These are phyloP conservation scores for Hydriomena furcata DNA, from an alignment of 2,888 invertebrate genomes.

Conservation along the genomic window DNA sequence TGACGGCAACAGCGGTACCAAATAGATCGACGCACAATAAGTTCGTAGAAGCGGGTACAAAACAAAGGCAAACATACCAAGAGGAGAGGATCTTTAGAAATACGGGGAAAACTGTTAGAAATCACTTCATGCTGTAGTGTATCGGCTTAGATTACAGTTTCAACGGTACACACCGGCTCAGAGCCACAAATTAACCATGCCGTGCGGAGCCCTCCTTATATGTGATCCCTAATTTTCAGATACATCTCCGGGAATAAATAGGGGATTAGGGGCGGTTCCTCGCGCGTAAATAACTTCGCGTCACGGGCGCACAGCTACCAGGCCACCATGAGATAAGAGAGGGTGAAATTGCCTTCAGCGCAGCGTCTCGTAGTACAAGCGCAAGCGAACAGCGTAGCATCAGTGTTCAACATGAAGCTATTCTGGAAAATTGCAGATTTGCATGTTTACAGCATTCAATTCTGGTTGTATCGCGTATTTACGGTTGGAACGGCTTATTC, in stretches of 20 bases:
- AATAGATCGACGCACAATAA: constrained; percentile 33
- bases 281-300: constrained; percentile 80
- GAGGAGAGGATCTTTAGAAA: constrained; percentile 19
- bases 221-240: constrained; percentile 83
- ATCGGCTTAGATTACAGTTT: constrained; percentile 14
- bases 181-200: constrained; percentile 74
- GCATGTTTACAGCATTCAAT: constrained; percentile 38
- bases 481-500: constrained; percentile 35
- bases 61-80: constrained; percentile 23
- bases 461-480: constrained; percentile 37
- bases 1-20: constrained; percentile 23
- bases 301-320: constrained; percentile 61
- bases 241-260: constrained; percentile 82
- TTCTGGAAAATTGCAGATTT: constrained; percentile 32
- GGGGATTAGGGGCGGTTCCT: constrained; percentile 78
- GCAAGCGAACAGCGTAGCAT: constrained; percentile 43
- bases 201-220: constrained; percentile 53
- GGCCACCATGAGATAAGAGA: constrained; percentile 69
- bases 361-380: constrained; percentile 37
- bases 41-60: constrained; percentile 24
- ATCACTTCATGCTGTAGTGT: constrained; percentile 54
- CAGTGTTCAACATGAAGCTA: constrained; percentile 31
- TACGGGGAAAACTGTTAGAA: constrained; percentile 8
- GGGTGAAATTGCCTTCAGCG: constrained; percentile 67
- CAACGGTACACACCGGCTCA: constrained; percentile 41